Base-by-base conservation (phyloP, 2,888 invertebrate genomes). In the Hirudinaria manillensis region DNA sequence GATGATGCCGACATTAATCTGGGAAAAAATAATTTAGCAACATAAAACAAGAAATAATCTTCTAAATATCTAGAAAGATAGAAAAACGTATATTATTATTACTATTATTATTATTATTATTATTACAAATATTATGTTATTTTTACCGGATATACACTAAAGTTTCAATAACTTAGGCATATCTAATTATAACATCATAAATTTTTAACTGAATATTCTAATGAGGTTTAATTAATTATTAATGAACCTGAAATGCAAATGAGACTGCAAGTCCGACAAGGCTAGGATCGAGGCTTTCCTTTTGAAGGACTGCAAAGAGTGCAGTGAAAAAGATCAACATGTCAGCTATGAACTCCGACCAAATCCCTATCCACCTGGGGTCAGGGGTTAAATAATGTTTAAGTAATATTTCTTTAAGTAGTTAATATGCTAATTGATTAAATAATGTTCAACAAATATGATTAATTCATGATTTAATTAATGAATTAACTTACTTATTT, bases 341-440 rank as follows among this genome's bases (percentile, higher is more conserved):
- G 75, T 80, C 79, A 0, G 80, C 80, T 21, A 79, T 70, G 4
- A 76, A 71, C 74, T 80, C 80, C 29, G 79, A 73, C 70, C 75
- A 78, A 3, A 80, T 61, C 21, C 78, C 77, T 6, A 80, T 75
- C 80, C 80, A 80, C 55, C 80, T 80, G 75, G 21, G 32, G 45
- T 24, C 21, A 45, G 10, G 24, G 6, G 0, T 19, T 45, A n/a
- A n/a, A 34, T 21, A 0, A 29, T 61, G 24, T 61, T 29, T 13
- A 29, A 13, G 24, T 61, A 21, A 27, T 1, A 65, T 13, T 2
- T 34, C 68, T 66, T 66, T 27, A 7, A 1, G n/a, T 21, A 0
- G 10, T 34, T 66, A 66, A 1, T 16, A 32, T 68, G 27, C n/a
- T 68, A 27, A 68, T 68, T 24, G 24, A 67, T 67, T 67, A 21